Percentiles rank a stretch among this genome's conserved stretches.
Conservation (phyloP, 1,140 invertebrate genomes). For the Sitobion miscanthi region DNA sequence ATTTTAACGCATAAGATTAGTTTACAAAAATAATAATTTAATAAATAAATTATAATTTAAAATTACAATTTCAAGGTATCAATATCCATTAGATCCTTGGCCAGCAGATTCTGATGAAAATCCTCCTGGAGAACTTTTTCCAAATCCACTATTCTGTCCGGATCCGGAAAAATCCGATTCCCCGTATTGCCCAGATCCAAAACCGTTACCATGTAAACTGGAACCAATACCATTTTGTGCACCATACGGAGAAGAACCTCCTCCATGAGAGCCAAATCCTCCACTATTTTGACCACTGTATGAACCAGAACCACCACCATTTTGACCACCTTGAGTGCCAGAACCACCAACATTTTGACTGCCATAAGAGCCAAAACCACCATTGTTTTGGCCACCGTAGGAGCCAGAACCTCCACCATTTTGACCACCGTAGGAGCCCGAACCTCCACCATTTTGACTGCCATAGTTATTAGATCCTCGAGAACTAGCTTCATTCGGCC, state of each 20-base stretch:
- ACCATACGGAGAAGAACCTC: neutral
- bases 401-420: slow-evolving; percentile 21
- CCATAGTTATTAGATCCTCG: neutral
- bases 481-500: slow-evolving; percentile 14
- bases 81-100: neutral
- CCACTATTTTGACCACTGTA: neutral
- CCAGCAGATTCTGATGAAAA: neutral
- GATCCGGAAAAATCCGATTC: neutral
- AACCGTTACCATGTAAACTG: neutral
- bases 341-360: neutral
- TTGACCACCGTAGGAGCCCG: neutral
- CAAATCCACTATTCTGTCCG: neutral
- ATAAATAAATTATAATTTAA: slow-evolving; percentile 25
- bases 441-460: slow-evolving; percentile 16
- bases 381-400: neutral
- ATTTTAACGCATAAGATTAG: neutral
- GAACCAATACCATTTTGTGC: slow-evolving; percentile 4
- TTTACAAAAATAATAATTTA: slow-evolving; percentile 38
- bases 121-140: neutral
- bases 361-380: neutral
- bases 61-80: neutral
- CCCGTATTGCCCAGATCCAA: neutral
- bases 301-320: slow-evolving; percentile 7
- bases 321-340: neutral
- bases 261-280: neutral